phyloP scores from a whole-genome alignment of 2,797 vertebrate species.

The Pempheris klunzingeri region DNA sequence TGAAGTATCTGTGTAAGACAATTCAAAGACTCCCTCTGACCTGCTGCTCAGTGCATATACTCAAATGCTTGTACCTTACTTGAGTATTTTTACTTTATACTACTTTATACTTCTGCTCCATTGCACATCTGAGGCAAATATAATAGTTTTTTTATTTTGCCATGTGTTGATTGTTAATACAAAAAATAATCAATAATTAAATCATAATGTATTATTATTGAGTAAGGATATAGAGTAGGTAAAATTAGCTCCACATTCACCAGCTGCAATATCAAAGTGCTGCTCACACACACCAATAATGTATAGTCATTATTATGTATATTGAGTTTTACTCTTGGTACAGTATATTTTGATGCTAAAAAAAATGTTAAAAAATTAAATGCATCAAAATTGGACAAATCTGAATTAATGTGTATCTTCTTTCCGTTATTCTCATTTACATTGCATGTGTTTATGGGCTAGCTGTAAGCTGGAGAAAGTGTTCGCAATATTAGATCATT shows the following conservation, averaged over 20 bases:
- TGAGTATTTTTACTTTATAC: neutral
- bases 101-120: slow-evolving; percentile 6
- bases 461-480: neutral
- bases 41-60: too few relatives aligned
- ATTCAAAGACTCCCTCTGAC: too few relatives aligned
- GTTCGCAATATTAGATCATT: neutral
- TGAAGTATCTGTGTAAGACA: neutral
- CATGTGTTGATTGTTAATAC: neutral
- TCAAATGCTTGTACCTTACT: too few relatives aligned
- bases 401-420: neutral
- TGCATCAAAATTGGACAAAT: neutral
- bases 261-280: neutral
- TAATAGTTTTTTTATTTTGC: too few relatives aligned
- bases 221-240: too few relatives aligned
- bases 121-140: neutral
- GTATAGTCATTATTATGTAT: too few relatives aligned
- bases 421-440: too few relatives aligned
- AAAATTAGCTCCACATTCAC: neutral
- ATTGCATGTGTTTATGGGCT: neutral
- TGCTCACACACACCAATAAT: too few relatives aligned
- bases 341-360: neutral
- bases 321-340: neutral
- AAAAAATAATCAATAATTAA: neutral
- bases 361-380: too few relatives aligned
- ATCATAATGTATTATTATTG: too few relatives aligned